phyloP scores from a whole-genome alignment of 2,113 vertebrate genomes.

The Eublepharis macularius region DNA sequence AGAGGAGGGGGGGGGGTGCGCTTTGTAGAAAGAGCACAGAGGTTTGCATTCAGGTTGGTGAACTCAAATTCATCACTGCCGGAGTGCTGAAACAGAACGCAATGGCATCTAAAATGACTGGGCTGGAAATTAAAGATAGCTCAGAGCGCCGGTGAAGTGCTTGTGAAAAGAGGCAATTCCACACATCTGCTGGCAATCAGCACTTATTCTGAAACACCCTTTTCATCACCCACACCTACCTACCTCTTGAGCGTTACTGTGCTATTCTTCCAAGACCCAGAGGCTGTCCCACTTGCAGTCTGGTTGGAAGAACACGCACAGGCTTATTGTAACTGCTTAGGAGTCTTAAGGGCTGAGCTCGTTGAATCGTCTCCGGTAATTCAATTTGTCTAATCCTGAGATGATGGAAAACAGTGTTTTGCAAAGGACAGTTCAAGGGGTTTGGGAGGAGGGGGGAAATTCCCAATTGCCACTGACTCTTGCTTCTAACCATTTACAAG shows the following conservation, averaged over 20 bases:
- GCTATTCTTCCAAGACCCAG: neutral
- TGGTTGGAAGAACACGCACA: neutral
- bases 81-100: slow-evolving; percentile 29
- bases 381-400: neutral
- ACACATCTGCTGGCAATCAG: slow-evolving; percentile 23
- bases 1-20: neutral
- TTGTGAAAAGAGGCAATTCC: slow-evolving; percentile 27
- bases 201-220: slow-evolving; percentile 15
- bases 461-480: neutral
- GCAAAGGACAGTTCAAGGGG: neutral
- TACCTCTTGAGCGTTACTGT: neutral
- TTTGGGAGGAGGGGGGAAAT: neutral
- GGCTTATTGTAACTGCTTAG: neutral
- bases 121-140: slow-evolving; percentile 23
- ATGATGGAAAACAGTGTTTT: neutral
- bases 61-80: neutral
- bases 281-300: neutral
- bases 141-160: slow-evolving; percentile 1
- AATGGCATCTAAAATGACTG: slow-evolving; percentile 19
- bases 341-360: neutral
- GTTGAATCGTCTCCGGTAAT: neutral
- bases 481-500: neutral
- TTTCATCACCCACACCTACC: slow-evolving; percentile 6
- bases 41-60: slow-evolving; percentile 25
- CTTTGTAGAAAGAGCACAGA: neutral